Evolutionary conservation across 2,797 vertebrate genomes (phyloP), one percentile per base, ranked within the genome.

Genomic region (Onychomys leucogaster): DNA sequence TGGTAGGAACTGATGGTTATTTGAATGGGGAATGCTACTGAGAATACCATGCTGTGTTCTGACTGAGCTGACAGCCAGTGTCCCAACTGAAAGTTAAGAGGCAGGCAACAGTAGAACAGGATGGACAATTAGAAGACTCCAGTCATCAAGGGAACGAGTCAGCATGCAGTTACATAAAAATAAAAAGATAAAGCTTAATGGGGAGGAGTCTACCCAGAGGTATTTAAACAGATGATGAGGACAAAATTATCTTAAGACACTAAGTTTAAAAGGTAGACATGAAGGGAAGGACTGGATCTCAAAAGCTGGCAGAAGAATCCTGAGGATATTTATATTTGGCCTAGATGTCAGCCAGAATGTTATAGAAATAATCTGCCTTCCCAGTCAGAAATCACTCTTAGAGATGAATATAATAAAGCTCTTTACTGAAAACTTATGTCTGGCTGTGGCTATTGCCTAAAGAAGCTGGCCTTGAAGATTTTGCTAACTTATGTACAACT

Each of bases 271-370:
- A 91, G n/a, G 5, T 71, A 86, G 46, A 67, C 81, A 59, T 71
- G 25, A 96, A 96, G 43, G 13, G 52, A 89, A 77, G 86, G 67
- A 80, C 61, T 63, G 57, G 27, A 86, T 43, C 84, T n/a, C 25
- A 90, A 88, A 69, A 76, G 25, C 46, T 65, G 61, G 6, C 16
- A 77, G 43, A 76, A 86, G 55, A 93, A 77, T 80, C 11, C 55
- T 90, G 34, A 73, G 23, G 73, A 67, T 23, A 6, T 76, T 90
- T 94, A 67, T 23, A 6, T 76, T 90, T 94, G 63, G 81, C 34
- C 8, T 80, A 69, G 37, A 89, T 85, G 49, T 92, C 21, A 77
- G 29, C n/a, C 87, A 86, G 23, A 21, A 5, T 78, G 46, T 78
- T 52, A 32, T 1, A 34, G 76, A 78, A 34, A 34, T 34, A 78